Evolutionary conservation across 2,113 vertebrate genomes (phyloP).

Genomic region (Sturnira hondurensis): DNA sequence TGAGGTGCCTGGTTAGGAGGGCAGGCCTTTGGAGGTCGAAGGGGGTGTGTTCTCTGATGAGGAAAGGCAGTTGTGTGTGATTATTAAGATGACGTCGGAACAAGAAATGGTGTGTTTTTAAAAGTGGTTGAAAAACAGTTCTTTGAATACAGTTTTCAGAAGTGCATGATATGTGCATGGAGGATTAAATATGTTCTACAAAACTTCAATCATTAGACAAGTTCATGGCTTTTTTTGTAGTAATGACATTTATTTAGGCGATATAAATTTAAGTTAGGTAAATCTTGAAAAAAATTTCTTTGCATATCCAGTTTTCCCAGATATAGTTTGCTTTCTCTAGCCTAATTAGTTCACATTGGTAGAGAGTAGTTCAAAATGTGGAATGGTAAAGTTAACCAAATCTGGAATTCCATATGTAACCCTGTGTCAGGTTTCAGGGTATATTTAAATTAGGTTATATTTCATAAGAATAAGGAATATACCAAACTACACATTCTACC

Average conservation of each 20-base stretch:
- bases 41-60: neutral
- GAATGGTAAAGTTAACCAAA: conserved; percentile 1
- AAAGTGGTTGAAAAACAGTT: conserved; percentile 71
- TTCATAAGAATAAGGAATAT: conserved; percentile 28
- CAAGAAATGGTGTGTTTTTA: conserved; percentile 74
- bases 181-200: neutral
- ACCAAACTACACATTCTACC: neutral
- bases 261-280: neutral
- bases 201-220: neutral
- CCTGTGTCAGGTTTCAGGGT: conserved; percentile 19
- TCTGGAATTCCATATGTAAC: conserved; percentile 32
- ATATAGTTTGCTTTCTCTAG: neutral
- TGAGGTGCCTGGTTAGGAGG: conserved; percentile 42
- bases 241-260: conserved; percentile 20
- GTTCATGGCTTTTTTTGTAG: neutral
- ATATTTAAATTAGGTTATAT: conserved; percentile 34
- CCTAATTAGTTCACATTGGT: conserved; percentile 10
- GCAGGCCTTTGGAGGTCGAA: conserved; percentile 59
- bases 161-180: neutral
- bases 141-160: conserved; percentile 54
- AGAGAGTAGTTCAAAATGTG: neutral
- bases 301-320: conserved; percentile 13
- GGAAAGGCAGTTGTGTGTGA: conserved; percentile 34
- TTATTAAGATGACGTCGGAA: conserved; percentile 68
- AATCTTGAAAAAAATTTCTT: neutral